Conservation (phyloP, 92 coral and sea anemone species). For the Desmophyllum pertusum region DNA sequence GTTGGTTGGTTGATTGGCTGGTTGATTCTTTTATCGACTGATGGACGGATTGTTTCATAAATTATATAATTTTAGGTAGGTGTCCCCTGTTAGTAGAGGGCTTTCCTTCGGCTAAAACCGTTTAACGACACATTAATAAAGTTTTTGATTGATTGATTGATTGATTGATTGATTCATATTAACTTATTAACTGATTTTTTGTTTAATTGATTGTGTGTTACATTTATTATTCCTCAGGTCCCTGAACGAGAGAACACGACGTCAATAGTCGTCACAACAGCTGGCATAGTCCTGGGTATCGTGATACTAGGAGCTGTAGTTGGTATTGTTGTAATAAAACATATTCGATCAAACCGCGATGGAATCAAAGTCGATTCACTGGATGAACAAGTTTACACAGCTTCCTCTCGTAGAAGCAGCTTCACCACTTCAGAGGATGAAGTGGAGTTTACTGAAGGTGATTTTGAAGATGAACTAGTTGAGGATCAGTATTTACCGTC, state of each 20-base stretch:
- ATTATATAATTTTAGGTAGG: no score
- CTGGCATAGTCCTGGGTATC: constrained; percentile 85
- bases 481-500: constrained; percentile 97
- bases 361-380: constrained; percentile 66
- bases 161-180: background rate
- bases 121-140: background rate
- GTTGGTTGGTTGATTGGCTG: no score
- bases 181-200: background rate
- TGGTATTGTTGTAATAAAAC: constrained; percentile 63
- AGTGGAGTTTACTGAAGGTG: constrained; percentile 84
- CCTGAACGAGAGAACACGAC: constrained; percentile 80
- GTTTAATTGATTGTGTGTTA: background rate
- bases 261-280: constrained; percentile 81
- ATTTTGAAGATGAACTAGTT: constrained; percentile 91
- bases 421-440: constrained; percentile 85
- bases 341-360: constrained; percentile 54
- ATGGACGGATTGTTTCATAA: background rate
- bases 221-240: constrained; percentile 50
- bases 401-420: constrained; percentile 81
- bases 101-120: no score
- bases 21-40: background rate
- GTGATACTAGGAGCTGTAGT: constrained; percentile 75
- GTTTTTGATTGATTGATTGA: background rate
- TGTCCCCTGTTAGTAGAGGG: no score
- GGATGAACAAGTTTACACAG: constrained; percentile 74